These are phyloP conservation scores for Lasius fuliginosus DNA, from an alignment of 2,888 invertebrate species.

Conservation along the genomic window DNA sequence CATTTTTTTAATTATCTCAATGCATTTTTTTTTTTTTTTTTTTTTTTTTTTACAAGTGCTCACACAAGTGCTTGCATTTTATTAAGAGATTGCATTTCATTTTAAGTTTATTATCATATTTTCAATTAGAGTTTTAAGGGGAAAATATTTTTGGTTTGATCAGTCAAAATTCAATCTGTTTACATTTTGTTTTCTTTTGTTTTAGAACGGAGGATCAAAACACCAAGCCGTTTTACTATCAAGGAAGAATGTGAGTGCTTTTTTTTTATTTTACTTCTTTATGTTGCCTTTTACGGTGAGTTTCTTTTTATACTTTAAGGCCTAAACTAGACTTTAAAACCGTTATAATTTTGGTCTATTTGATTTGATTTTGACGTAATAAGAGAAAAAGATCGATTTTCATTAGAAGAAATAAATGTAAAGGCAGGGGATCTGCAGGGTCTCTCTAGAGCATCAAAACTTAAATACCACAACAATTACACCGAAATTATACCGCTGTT, in stretches of 20 bases:
- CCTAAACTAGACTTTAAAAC: not conserved
- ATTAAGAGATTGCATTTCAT: not conserved
- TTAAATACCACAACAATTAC: not conserved
- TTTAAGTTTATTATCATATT: constrained; percentile 14
- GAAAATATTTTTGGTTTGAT: constrained; percentile 65
- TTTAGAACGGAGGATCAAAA: constrained; percentile 80
- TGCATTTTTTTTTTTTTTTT: not conserved
- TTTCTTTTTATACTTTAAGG: not conserved
- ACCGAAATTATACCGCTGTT: not conserved
- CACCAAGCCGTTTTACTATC: constrained; percentile 77
- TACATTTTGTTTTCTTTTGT: constrained; percentile 77
- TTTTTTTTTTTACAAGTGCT: not conserved
- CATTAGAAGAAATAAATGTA: not conserved
- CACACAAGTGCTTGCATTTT: no score
- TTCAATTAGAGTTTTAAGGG: constrained; percentile 41
- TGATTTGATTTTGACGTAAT: not conserved
- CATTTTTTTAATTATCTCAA: not conserved
- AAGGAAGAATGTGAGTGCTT: constrained; percentile 81
- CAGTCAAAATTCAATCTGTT: constrained; percentile 63
- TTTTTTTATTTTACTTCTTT: constrained; percentile 49
- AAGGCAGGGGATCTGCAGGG: not conserved
- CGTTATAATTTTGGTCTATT: constrained; percentile 5
- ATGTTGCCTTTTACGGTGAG: constrained; percentile 36
- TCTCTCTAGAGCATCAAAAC: not conserved
- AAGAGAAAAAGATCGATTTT: not conserved